Conservation (phyloP, 1,140 invertebrate species). For the Pristionchus pacificus region DNA sequence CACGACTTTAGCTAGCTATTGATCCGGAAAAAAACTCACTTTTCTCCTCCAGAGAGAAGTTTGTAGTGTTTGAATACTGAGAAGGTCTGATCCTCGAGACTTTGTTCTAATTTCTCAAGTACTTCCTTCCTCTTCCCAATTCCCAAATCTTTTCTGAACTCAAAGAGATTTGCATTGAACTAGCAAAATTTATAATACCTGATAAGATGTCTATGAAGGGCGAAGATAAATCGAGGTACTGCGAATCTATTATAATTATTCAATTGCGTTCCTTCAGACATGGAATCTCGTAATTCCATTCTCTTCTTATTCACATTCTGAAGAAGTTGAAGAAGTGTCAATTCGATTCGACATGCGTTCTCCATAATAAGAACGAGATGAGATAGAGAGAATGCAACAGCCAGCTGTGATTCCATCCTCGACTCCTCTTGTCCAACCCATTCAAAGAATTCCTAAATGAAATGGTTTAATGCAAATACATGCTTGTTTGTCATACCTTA, state of each 20-base stretch:
- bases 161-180: neutral
- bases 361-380: slow-evolving; percentile 25
- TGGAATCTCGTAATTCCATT: neutral
- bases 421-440: slow-evolving; percentile 13
- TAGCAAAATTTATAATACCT: slow-evolving; percentile 1
- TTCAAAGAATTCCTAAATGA: slow-evolving; percentile 16
- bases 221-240: slow-evolving; percentile 10
- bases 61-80: slow-evolving; percentile 18
- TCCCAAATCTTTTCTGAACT: neutral
- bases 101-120: slow-evolving; percentile 21
- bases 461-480: neutral
- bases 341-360: slow-evolving; percentile 13
- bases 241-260: slow-evolving; percentile 5
- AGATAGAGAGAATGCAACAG: slow-evolving; percentile 13
- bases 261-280: neutral
- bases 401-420: neutral
- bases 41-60: slow-evolving; percentile 1
- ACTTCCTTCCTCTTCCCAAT: slow-evolving; percentile 13
- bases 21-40: neutral
- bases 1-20: neutral
- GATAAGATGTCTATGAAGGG: slow-evolving; percentile 19
- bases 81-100: slow-evolving; percentile 14
- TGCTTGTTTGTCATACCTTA: neutral
- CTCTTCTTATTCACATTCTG: neutral
- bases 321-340: slow-evolving; percentile 5